These are phyloP conservation scores for Drosophila subobscura DNA, from an alignment of 1,140 invertebrate species.

Conservation along the genomic window DNA sequence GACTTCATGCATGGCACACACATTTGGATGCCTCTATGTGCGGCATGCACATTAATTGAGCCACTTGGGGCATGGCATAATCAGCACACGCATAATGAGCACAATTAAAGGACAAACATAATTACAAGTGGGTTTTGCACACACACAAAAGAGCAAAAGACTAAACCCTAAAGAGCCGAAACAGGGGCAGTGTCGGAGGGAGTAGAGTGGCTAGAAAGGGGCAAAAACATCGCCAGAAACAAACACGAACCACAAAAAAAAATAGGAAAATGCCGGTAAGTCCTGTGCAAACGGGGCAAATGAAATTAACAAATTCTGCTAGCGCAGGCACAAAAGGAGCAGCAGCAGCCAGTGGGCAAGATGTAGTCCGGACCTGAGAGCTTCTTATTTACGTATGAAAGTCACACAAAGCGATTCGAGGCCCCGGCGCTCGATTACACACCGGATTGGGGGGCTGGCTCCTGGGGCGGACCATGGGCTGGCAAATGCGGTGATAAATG, in stretches of 20 bases:
- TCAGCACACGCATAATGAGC: slow-evolving; percentile 78
- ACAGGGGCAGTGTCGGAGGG: slow-evolving; percentile 1
- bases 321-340: slow-evolving; percentile 57
- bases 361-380: slow-evolving; percentile 22
- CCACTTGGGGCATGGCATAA: slow-evolving; percentile 73
- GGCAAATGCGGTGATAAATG: slow-evolving; percentile 78
- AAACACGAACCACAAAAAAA: slow-evolving; percentile 38
- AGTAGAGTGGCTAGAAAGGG: slow-evolving; percentile 10
- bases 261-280: slow-evolving; percentile 21
- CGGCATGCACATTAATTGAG: slow-evolving; percentile 68
- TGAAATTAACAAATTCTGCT: slow-evolving; percentile 78
- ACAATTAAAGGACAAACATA: slow-evolving; percentile 81
- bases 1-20: slow-evolving; percentile 24
- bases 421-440: slow-evolving; percentile 65
- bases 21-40: slow-evolving; percentile 25
- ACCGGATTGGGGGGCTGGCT: slow-evolving; percentile 44
- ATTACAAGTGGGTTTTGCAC: slow-evolving; percentile 65
- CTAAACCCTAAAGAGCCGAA: slow-evolving; percentile 23
- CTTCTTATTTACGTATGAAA: slow-evolving; percentile 75
- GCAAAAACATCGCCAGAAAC: slow-evolving; percentile 37
- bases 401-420: slow-evolving; percentile 76
- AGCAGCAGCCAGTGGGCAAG: slow-evolving; percentile 12
- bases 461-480: slow-evolving; percentile 18
- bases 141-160: slow-evolving; percentile 49
- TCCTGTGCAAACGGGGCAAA: slow-evolving; percentile 72